Evolutionary conservation across 1,140 invertebrate genomes (phyloP).

Genomic region (Trichonephila inaurata): DNA sequence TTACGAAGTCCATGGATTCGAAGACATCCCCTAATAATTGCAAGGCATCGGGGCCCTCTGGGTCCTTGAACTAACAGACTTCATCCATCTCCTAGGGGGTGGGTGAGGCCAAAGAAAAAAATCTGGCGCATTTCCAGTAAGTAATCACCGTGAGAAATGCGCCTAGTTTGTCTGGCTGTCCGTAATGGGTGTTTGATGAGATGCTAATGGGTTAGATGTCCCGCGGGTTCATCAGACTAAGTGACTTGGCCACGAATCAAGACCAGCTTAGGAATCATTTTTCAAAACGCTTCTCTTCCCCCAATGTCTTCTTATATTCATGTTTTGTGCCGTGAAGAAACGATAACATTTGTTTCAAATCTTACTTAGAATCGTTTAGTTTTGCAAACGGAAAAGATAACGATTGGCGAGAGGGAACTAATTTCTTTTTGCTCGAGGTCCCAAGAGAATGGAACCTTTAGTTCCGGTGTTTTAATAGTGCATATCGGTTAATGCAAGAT

Average conservation of each 20-base stretch:
- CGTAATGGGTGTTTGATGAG: conserved; percentile 66
- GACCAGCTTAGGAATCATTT: conserved; percentile 41
- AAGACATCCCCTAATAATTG: conserved; percentile 51
- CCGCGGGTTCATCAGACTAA: conserved; percentile 59
- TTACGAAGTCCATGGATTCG: conserved; percentile 35
- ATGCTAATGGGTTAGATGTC: conserved; percentile 59
- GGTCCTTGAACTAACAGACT: neutral
- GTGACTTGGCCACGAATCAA: conserved; percentile 67
- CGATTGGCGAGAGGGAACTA: neutral
- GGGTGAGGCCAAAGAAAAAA: conserved; percentile 13
- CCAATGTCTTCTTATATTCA: neutral
- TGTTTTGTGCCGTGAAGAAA: conserved; percentile 27
- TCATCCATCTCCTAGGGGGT: conserved; percentile 34
- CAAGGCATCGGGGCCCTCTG: neutral
- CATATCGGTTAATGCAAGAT: no score
- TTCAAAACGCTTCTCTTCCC: conserved; percentile 47
- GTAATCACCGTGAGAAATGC: conserved; percentile 36
- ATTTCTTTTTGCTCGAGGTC: neutral
- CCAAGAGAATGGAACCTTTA: no score
- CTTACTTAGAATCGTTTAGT: neutral
- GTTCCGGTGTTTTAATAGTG: no score
- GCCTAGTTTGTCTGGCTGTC: conserved; percentile 54
- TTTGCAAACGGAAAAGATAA: neutral
- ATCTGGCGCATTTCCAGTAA: conserved; percentile 52
- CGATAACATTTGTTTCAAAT: conserved; percentile 33